Base-by-base conservation (phyloP, 2,797 vertebrate genomes). In the Botia almorhae region DNA sequence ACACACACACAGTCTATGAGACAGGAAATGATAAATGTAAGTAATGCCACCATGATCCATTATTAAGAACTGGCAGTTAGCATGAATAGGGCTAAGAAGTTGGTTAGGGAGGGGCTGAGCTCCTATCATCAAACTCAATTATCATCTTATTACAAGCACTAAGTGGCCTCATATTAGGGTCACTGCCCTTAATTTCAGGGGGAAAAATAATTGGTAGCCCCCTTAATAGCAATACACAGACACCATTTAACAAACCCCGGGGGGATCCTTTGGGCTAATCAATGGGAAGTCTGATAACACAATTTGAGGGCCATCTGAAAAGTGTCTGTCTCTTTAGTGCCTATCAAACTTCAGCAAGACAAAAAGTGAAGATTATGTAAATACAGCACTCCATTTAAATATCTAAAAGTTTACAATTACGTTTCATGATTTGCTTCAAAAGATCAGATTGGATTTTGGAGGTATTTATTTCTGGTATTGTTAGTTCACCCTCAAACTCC, bases 181-280 rank as follows among this genome's bases (percentile, higher is more conserved):
- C 94, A 93, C 86, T 85, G 92, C 93, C 96, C 96, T 93, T 96
- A 92, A 96, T 96, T 96, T 96, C 90, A 93, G 80, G 88, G 89
- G 84, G 90, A 91, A 82, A 91, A 93, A 91, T 91, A 91, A 94
- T 93, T 92, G 91, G 91, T 94, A 94, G 93, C 92, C 92, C 91
- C 87, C 87, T 81, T 90, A 90, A 93, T 88, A 87, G 88, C 70
- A 78, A 93, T 89, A 90, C 87, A 88, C 86, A 89, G 88, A 90
- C 90, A 90, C 87, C 86, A 87, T 91, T 93, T 90, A 92, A 85
- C 89, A 85, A 88, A 89, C 87, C 88, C 89, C 82, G 51, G 86
- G 89, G 90, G 87, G 83, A 83, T 84, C 80, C 80, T 79, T 60
- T 13, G 19, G 29, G 69, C 85, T 87, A 89, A 89, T 90, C 89